A percentile compares a stretch with the other conserved stretches of the same genome.
These are phyloP conservation scores for Drosophila leontia DNA, from an alignment of 1,140 invertebrate genomes.

Conservation along the genomic window DNA sequence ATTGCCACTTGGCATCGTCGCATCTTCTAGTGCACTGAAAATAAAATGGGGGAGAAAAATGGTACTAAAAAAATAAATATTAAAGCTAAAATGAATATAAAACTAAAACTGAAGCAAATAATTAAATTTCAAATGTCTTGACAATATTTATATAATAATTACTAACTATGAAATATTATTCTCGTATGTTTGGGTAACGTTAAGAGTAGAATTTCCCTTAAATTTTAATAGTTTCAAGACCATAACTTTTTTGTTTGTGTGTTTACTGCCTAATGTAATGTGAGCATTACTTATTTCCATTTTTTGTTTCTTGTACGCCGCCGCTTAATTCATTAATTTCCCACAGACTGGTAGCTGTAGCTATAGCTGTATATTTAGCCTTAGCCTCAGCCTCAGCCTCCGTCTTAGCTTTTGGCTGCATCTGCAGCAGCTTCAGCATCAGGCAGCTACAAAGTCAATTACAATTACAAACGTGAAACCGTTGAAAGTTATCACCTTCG, in stretches of 20 bases:
- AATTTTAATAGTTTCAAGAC: not conserved
- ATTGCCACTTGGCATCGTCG: constrained; percentile 64
- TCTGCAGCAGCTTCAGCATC: constrained; percentile 16
- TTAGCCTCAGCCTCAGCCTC: not conserved
- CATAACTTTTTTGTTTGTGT: not conserved
- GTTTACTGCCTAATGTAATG: constrained; percentile 66
- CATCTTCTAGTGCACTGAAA: constrained; percentile 19
- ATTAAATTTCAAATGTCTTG: not conserved
- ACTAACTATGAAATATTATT: not conserved
- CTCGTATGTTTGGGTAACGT: not conserved
- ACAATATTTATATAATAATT: not conserved
- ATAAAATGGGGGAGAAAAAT: not conserved
- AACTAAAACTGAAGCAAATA: not conserved
- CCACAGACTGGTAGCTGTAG: constrained; percentile 56
- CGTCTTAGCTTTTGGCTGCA: not conserved
- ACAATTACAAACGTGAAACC: constrained; percentile 79
- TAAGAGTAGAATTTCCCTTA: not conserved
- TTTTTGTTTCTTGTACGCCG: constrained; percentile 59
- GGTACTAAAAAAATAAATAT: not conserved
- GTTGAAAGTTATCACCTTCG: constrained; percentile 80
- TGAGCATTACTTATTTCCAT: constrained; percentile 82
- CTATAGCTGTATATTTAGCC: constrained; percentile 5
- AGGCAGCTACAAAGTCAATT: constrained; percentile 62
- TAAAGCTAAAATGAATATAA: not conserved
- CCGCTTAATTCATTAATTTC: constrained; percentile 81